Evolutionary conservation across 2,888 invertebrate genomes (phyloP), one percentile per base, ranked within the genome.

Genomic region (Trisateles emortualis): DNA sequence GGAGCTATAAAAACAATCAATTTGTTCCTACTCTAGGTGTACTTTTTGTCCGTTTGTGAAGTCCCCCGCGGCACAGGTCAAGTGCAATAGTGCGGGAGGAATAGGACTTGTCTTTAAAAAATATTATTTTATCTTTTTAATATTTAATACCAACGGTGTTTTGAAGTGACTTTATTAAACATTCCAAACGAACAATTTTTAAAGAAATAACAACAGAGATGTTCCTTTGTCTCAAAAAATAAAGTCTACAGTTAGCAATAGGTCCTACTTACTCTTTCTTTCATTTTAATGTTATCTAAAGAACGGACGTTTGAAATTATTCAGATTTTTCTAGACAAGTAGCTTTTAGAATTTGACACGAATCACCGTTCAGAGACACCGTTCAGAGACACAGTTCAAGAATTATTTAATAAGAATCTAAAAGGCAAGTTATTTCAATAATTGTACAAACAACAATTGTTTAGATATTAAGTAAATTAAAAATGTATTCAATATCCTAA

Each of bases 81-180:
- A n/a, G n/a, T n/a, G n/a, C n/a, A n/a, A n/a, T n/a, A n/a, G n/a
- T n/a, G n/a, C n/a, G n/a, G n/a, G n/a, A n/a, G n/a, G n/a, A n/a
- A n/a, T n/a, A n/a, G n/a, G n/a, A n/a, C n/a, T n/a, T n/a, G n/a
- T n/a, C n/a, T n/a, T n/a, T n/a, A n/a, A n/a, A n/a, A n/a, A n/a
- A n/a, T n/a, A n/a, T n/a, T n/a, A n/a, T n/a, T n/a, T n/a, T n/a
- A n/a, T n/a, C n/a, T n/a, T n/a, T n/a, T 63, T 54, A 61, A 45
- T 35, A 13, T 33, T 46, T 40, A 49, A 36, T 47, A 41, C 46
- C 11, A 14, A 35, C 16, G 19, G 14, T 40, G 45, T 26, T 41
- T 40, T 35, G 14, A 48, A 41, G 36, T 30, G 17, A 44, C 43
- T 22, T 54, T 44, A 63, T 63, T 52, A 51, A 49, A 63, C 30